A percentile compares a stretch with the other conserved stretches of the same genome.
Conservation (phyloP, 92 coral and sea anemone genomes). For the Montipora capitata region DNA sequence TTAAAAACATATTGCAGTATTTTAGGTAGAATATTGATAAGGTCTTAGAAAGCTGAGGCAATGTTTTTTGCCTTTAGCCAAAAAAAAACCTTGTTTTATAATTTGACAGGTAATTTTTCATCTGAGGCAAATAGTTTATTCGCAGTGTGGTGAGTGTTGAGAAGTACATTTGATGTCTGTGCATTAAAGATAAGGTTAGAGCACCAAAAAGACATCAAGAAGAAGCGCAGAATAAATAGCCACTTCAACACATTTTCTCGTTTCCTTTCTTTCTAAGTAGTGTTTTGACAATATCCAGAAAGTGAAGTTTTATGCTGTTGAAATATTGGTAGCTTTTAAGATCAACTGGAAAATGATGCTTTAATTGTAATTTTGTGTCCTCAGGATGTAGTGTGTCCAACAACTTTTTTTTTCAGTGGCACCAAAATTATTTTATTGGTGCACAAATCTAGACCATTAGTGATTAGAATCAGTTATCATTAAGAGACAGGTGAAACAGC, state of each 20-base stretch:
- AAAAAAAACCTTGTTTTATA: not conserved
- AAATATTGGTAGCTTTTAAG: conserved; percentile 5
- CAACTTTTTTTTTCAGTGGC: conserved; percentile 5
- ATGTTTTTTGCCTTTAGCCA: not conserved
- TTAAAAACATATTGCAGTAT: not conserved
- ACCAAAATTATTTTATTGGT: conserved; percentile 14
- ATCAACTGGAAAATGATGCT: conserved; percentile 2
- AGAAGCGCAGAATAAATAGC: not conserved
- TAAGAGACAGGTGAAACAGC: conserved; percentile 24
- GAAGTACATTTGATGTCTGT: not conserved
- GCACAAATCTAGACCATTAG: conserved; percentile 26
- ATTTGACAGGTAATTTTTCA: conserved; percentile 17
- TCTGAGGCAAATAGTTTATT: conserved; percentile 2
- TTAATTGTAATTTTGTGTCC: conserved; percentile 8
- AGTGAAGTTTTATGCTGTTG: not conserved
- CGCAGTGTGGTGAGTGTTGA: not conserved
- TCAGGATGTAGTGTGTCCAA: conserved; percentile 19
- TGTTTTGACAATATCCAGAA: not conserved
- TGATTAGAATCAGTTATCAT: conserved; percentile 5
- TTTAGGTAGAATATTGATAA: not conserved
- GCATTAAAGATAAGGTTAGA: not conserved
- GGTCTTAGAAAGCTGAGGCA: not conserved
- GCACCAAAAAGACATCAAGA: not conserved
- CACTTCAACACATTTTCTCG: conserved; percentile 17
- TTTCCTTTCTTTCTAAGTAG: not conserved